Evolutionary conservation across 2,888 invertebrate species (phyloP).

Genomic region (Ceriagrion tenellum): DNA sequence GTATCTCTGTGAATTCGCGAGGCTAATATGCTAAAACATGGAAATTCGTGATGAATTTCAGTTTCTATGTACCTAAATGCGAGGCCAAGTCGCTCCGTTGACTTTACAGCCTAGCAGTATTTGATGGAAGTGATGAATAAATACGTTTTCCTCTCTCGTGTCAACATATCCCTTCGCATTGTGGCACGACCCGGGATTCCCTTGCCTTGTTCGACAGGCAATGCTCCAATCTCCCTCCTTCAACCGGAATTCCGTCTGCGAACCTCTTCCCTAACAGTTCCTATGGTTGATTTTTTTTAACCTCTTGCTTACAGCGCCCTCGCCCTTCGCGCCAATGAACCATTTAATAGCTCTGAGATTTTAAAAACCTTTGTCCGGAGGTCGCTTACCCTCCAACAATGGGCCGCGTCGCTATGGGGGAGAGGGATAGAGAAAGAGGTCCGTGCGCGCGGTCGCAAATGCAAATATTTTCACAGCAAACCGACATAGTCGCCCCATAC

Average conservation of each 20-base stretch:
- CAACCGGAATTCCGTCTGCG: not conserved
- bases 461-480: constrained; percentile 45
- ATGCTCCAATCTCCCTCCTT: not conserved
- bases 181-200: not conserved
- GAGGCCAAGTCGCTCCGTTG: not conserved
- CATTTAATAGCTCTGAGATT: constrained; percentile 40
- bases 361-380: constrained; percentile 17
- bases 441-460: constrained; percentile 13
- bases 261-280: not conserved
- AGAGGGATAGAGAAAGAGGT: too few relatives aligned
- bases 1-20: too few relatives aligned
- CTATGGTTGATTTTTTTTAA: not conserved
- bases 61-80: too few relatives aligned
- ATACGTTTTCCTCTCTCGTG: not conserved
- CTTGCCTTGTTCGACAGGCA: not conserved
- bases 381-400: not conserved
- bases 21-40: too few relatives aligned
- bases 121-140: not conserved
- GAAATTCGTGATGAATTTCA: too few relatives aligned
- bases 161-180: not conserved
- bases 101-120: not conserved
- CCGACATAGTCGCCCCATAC: constrained; percentile 6
- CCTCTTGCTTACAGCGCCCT: not conserved
- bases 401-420: not conserved
- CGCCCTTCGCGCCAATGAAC: constrained; percentile 4